A percentile compares a stretch with the other conserved stretches of the same genome.
Conservation (phyloP, 2,113 vertebrate genomes). For the Indicator maculatus region DNA sequence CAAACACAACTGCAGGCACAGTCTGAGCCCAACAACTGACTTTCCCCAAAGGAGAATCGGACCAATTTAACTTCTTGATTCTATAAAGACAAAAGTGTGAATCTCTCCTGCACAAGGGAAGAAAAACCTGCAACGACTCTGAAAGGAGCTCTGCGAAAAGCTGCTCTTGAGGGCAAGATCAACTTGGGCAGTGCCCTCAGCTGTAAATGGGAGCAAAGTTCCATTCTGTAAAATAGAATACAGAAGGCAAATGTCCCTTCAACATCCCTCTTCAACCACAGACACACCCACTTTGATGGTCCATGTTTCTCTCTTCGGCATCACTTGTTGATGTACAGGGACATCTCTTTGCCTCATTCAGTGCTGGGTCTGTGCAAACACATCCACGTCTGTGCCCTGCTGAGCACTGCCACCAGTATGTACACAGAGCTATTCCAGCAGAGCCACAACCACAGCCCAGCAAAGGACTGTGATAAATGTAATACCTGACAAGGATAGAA, state of each 20-base stretch:
- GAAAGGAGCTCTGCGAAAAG: not conserved
- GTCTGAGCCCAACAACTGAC: not conserved
- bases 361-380: accelerated
- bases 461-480: accelerated
- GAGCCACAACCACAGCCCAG: not conserved
- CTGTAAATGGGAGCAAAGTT: not conserved
- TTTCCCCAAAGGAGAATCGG: not conserved
- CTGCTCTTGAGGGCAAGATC: not conserved
- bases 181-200: not conserved
- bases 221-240: not conserved
- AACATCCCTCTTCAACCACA: not conserved
- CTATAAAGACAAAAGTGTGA: not conserved
- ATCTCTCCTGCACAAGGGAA: not conserved
- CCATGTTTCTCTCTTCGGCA: accelerated
- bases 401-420: not conserved
- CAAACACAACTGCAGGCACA: accelerated
- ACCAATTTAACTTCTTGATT: not conserved
- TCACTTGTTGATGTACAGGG: not conserved
- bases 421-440: not conserved
- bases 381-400: too few relatives aligned
- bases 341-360: not conserved
- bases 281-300: not conserved
- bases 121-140: not conserved
- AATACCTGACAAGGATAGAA: not conserved
- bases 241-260: not conserved